A percentile compares a stretch with the other conserved stretches of the same genome.
These are phyloP conservation scores for Scotopteryx bipunctaria DNA, from an alignment of 2,888 invertebrate species.

Conservation along the genomic window DNA sequence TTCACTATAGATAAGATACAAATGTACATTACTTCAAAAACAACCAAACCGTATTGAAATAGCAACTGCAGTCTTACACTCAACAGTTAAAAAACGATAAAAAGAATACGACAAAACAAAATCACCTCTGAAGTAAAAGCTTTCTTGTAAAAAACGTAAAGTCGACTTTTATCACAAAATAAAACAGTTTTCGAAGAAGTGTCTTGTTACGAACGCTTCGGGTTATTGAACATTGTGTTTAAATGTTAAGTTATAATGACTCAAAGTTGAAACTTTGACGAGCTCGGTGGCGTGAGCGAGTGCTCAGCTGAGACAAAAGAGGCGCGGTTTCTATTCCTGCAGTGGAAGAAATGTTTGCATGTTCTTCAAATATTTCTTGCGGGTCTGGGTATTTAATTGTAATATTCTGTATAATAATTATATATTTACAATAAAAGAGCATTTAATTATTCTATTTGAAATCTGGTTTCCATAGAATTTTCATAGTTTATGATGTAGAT, in stretches of 20 bases:
- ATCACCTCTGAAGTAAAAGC: constrained; percentile 26
- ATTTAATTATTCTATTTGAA: too few species aligned
- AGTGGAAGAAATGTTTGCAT: too few species aligned
- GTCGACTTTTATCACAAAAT: constrained; percentile 33
- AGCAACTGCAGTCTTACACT: constrained; percentile 1
- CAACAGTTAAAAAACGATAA: constrained; percentile 14
- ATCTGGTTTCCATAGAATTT: too few species aligned
- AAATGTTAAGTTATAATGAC: constrained; percentile 20
- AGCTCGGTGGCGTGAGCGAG: not conserved
- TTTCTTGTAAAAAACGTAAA: constrained; percentile 26
- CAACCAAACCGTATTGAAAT: not conserved
- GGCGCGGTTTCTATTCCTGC: too few species aligned
- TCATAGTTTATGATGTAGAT: too few species aligned
- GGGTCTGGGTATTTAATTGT: not conserved
- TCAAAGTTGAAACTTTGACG: not conserved
- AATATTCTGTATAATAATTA: not conserved
- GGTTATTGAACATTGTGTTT: constrained; percentile 22
- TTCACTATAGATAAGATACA: not conserved
- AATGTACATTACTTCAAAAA: constrained; percentile 4
- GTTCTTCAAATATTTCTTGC: too few species aligned
- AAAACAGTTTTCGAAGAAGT: constrained; percentile 29
- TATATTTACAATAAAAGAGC: too few species aligned
- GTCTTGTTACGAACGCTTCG: constrained; percentile 17
- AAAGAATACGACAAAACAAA: constrained; percentile 19
- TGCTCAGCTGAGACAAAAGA: too few species aligned